Evolutionary conservation across 2,113 vertebrate species (phyloP).

Genomic region (Amblyopsis rosae): DNA sequence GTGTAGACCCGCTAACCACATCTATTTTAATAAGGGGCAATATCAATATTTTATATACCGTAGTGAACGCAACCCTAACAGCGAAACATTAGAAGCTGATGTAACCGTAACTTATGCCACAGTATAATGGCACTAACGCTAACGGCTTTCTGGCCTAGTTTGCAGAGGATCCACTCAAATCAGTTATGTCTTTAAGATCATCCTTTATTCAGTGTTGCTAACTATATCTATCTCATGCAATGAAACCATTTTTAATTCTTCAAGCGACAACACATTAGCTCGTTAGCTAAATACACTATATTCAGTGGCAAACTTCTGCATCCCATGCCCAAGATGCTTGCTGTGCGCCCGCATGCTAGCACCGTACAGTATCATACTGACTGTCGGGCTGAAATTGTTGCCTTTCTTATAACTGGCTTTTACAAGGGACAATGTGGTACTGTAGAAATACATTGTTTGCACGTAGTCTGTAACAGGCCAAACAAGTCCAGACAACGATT

Average conservation of each 20-base stretch:
- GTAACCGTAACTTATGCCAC: constrained; percentile 5
- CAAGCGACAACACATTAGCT: neutral
- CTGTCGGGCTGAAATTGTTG: too few species aligned
- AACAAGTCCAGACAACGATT: too few species aligned
- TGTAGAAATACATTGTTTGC: too few species aligned
- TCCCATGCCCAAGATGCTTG: constrained; percentile 4
- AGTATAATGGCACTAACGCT: neutral
- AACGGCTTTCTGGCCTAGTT: neutral
- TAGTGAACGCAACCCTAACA: neutral
- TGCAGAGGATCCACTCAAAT: neutral
- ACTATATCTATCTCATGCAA: neutral
- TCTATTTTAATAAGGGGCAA: too few species aligned
- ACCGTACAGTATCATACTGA: neutral
- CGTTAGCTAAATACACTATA: neutral
- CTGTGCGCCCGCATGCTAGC: neutral
- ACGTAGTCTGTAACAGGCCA: too few species aligned
- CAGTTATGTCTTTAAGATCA: neutral
- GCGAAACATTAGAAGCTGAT: neutral
- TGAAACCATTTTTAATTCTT: neutral
- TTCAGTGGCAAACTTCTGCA: constrained; percentile 22
- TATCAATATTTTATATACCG: too few species aligned
- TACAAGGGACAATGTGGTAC: too few species aligned
- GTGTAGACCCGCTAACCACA: too few species aligned
- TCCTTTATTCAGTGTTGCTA: neutral
- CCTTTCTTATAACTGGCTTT: too few species aligned